phyloP scores from a whole-genome alignment of 2,113 vertebrate species.

The Ifrita kowaldi region DNA sequence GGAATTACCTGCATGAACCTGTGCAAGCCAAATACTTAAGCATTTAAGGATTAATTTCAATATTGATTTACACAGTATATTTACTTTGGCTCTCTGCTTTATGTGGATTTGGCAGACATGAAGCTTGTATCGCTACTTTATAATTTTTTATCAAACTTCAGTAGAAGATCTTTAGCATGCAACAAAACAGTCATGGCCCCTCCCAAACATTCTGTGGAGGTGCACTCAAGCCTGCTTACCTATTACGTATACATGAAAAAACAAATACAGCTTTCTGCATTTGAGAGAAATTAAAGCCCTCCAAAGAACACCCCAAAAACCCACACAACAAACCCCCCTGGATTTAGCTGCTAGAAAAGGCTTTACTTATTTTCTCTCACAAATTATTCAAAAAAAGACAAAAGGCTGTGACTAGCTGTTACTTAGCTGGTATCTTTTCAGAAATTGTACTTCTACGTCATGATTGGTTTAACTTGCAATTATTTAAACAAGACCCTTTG shows the following conservation, averaged over 20 bases:
- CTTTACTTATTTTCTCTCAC: background rate
- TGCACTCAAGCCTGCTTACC: background rate
- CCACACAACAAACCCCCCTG: accelerated
- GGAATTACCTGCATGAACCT: background rate
- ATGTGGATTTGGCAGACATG: background rate
- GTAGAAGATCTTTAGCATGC: background rate
- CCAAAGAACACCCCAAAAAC: background rate
- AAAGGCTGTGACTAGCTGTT: background rate
- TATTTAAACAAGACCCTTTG: background rate
- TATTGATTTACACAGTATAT: background rate
- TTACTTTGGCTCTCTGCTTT: background rate
- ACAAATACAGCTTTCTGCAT: background rate
- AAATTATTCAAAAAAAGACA: background rate
- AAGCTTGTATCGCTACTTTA: background rate
- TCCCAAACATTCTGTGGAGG: background rate
- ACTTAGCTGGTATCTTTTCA: background rate
- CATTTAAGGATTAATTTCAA: background rate
- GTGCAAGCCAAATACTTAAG: background rate
- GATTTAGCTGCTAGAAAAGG: background rate
- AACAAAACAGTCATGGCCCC: background rate
- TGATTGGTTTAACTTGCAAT: background rate
- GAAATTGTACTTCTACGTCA: background rate
- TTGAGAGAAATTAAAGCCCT: background rate
- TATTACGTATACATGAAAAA: background rate
- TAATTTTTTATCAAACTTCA: background rate